Conservation (phyloP, 1,140 invertebrate genomes). For the Macrosteles quadrilineatus region DNA sequence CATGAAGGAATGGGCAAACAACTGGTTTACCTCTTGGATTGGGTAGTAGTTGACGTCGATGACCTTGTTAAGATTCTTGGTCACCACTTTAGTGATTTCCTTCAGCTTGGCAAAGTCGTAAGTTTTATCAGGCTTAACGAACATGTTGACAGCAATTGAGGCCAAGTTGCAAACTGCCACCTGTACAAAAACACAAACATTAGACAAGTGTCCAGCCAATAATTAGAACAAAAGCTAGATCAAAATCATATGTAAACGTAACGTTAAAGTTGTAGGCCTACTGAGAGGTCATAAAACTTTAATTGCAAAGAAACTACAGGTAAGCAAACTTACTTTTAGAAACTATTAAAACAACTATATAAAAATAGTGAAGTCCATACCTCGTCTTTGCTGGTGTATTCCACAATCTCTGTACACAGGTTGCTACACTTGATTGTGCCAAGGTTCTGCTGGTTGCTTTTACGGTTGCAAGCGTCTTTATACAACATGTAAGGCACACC, state of each 20-base stretch:
- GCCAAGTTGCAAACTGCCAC: constrained; percentile 98
- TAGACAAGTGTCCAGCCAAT: background rate
- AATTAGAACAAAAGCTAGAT: background rate
- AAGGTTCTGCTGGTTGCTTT: constrained; percentile 98
- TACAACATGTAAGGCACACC: constrained; percentile 98
- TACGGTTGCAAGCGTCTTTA: constrained; percentile 96
- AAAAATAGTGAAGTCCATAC: constrained; percentile 44
- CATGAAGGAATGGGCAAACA: too few relatives aligned
- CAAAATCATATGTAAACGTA: background rate
- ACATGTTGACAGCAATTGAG: constrained; percentile 97
- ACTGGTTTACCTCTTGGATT: constrained; percentile 83
- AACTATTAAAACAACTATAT: too few relatives aligned
- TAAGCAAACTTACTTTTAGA: too few relatives aligned
- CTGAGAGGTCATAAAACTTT: too few relatives aligned
- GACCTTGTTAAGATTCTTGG: constrained; percentile 94
- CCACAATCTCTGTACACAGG: constrained; percentile 96
- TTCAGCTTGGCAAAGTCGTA: constrained; percentile 92
- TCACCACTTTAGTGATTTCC: constrained; percentile 85
- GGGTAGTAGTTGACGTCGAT: constrained; percentile 99
- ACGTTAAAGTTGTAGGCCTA: too few relatives aligned
- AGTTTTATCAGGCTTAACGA: constrained; percentile 73
- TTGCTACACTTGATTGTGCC: constrained; percentile 99
- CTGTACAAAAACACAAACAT: constrained; percentile 47
- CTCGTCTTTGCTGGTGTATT: constrained; percentile 91
- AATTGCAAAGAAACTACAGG: too few relatives aligned